Percentiles rank a stretch among this genome's conserved stretches.
Evolutionary conservation across 2,888 invertebrate genomes (phyloP).

Genomic region (Chesias legatella): DNA sequence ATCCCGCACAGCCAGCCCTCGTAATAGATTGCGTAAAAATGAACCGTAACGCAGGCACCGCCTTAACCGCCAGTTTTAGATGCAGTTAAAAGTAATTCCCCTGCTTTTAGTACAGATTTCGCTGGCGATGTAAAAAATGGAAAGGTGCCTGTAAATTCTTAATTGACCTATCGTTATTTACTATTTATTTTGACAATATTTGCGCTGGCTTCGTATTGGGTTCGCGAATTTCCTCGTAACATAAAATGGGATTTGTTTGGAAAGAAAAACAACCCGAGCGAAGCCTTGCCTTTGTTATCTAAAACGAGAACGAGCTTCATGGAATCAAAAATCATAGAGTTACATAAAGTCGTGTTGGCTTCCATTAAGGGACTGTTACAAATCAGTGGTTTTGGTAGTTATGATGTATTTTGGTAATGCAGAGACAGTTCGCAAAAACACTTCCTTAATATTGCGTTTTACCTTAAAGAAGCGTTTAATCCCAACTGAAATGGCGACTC

Average conservation of each 20-base stretch:
- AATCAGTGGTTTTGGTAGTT: too few relatives aligned
- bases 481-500: too few relatives aligned
- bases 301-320: slow-evolving; percentile 25
- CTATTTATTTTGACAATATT: slow-evolving; percentile 5
- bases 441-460: too few relatives aligned
- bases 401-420: too few relatives aligned
- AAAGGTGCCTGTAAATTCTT: slow-evolving; percentile 8
- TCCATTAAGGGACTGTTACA: slow-evolving; percentile 6
- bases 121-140: slow-evolving; percentile 18
- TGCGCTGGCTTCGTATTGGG: slow-evolving; percentile 1
- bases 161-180: slow-evolving; percentile 6
- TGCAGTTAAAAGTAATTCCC: slow-evolving; percentile 22
- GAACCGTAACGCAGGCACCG: slow-evolving; percentile 16
- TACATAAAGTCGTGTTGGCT: slow-evolving; percentile 32
- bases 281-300: slow-evolving; percentile 25
- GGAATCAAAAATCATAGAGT: slow-evolving; percentile 38
- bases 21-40: slow-evolving; percentile 31
- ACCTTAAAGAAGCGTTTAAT: too few relatives aligned
- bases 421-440: too few relatives aligned
- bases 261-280: slow-evolving; percentile 27
- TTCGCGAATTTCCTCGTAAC: slow-evolving; percentile 16
- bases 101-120: slow-evolving; percentile 19
- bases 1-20: slow-evolving; percentile 35
- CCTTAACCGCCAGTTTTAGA: slow-evolving; percentile 27
- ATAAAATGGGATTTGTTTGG: slow-evolving; percentile 22